Conservation (phyloP, 2,888 invertebrate genomes). For the Drosophila merina region DNA sequence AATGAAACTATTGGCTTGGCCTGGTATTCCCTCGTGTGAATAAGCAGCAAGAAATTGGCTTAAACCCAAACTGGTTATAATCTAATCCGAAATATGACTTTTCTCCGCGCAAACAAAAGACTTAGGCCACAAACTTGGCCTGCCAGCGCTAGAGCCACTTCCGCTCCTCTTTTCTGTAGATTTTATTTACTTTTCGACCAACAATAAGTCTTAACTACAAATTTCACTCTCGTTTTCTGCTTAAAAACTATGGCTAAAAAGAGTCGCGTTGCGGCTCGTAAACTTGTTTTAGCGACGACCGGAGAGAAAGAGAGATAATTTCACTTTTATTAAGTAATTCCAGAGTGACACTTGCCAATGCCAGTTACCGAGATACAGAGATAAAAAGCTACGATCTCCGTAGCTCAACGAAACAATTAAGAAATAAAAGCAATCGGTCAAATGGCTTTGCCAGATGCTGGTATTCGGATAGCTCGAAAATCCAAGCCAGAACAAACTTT, state of each 20-base stretch:
- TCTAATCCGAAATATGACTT: background rate
- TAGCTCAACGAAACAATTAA: slow-evolving; percentile 62
- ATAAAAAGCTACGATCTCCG: slow-evolving; percentile 39
- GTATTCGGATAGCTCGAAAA: slow-evolving; percentile 42
- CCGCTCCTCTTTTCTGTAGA: background rate
- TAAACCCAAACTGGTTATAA: background rate
- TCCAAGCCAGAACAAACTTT: slow-evolving; percentile 56
- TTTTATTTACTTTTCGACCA: slow-evolving; percentile 19
- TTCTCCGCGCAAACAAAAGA: slow-evolving; percentile 40
- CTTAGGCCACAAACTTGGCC: slow-evolving; percentile 58
- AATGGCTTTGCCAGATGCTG: slow-evolving; percentile 41
- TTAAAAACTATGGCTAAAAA: slow-evolving; percentile 35
- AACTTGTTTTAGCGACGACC: slow-evolving; percentile 29
- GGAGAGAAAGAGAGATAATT: slow-evolving; percentile 55
- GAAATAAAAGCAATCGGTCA: background rate
- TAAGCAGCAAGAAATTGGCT: too few relatives aligned
- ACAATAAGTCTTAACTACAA: slow-evolving; percentile 26
- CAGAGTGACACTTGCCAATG: slow-evolving; percentile 64
- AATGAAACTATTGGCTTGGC: background rate
- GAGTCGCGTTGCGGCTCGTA: slow-evolving; percentile 15
- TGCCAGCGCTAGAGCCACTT: background rate
- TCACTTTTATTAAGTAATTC: slow-evolving; percentile 77
- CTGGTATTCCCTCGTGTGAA: background rate
- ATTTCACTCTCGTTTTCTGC: slow-evolving; percentile 68
- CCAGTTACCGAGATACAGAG: slow-evolving; percentile 12